Evolutionary conservation across 2,797 vertebrate genomes (phyloP), one percentile per base, ranked within the genome.

Genomic region (Malurus leucopterus): DNA sequence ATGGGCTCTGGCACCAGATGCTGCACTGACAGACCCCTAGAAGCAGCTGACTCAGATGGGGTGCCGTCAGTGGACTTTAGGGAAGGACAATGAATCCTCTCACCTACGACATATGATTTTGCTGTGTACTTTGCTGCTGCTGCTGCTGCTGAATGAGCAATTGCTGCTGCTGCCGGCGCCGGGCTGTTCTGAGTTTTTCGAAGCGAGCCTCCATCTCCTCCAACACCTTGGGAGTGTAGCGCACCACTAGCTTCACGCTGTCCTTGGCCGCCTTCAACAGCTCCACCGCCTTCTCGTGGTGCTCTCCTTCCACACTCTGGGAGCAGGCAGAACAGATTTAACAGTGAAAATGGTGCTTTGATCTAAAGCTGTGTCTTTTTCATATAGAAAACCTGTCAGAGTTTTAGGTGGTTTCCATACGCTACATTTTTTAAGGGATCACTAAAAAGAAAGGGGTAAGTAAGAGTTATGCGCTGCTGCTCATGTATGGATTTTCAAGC

Each of bases 131-230:
- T 91, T 98, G 97, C 96, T 98, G 99, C 96, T 99, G 99, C 70
- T 99, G 97, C 80, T 99, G 98, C 89, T 99, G 97, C 95, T 99
- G 99, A 92, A 99, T 98, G 93, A 99, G 97, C 92, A 99, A 67
- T 71, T 99, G 99, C 95, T 99, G 99, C 96, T 99, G 99, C 81
- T 99, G 99, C 70, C 99, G 98, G 88, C 99, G 98, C 53, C 99
- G 98, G 54, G 99, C 99, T 15, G 99, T 99, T 75, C 99, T 97
- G 27, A 99, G 98, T 93, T 99, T 99, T 93, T 99, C 99, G 3
- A 99, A 99, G 74, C 99, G 98, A 21, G 99, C 99, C 93, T 99
- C 99, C 99, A 99, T 99, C 96, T 99, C 99, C 96, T 99, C 99
- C 96, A 99, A 97, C 85, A 99, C 99, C 93, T 99, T 99, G 44